Percentiles rank a stretch among this genome's conserved stretches.
Conservation (phyloP, 2,888 invertebrate genomes). For the Chorisops tibialis region DNA sequence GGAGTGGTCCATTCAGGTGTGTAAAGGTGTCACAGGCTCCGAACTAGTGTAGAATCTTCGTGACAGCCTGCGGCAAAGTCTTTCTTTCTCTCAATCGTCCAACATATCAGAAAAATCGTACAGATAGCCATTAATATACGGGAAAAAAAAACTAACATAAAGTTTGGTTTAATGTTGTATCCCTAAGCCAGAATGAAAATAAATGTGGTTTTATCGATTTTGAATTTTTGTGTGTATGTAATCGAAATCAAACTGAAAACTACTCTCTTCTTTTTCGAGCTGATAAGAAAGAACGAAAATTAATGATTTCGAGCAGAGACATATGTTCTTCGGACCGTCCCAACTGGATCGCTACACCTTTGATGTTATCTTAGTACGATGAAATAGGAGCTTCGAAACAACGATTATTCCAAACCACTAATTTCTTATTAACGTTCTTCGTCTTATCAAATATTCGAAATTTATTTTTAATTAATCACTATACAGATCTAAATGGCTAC, state of each 20-base stretch:
- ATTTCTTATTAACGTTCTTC: conserved; percentile 15
- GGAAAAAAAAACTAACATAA: conserved; percentile 10
- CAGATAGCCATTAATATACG: conserved; percentile 4
- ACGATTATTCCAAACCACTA: conserved; percentile 14
- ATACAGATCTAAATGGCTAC: too few relatives aligned
- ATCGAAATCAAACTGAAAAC: not conserved
- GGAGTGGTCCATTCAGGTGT: not conserved
- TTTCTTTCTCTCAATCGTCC: conserved; percentile 5
- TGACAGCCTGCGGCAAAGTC: conserved; percentile 3
- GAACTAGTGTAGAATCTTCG: not conserved
- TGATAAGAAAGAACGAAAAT: conserved; percentile 27
- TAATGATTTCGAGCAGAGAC: conserved; percentile 29
- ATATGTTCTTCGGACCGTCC: conserved; percentile 28
- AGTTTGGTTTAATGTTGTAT: not conserved
- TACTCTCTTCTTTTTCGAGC: not conserved
- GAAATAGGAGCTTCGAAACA: not conserved
- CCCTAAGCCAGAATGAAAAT: conserved; percentile 1
- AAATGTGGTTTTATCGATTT: conserved; percentile 20
- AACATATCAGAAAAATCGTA: not conserved
- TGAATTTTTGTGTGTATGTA: conserved; percentile 11
- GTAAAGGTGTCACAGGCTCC: not conserved
- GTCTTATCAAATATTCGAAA: conserved; percentile 4
- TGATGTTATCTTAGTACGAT: conserved; percentile 8
- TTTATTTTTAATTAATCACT: too few relatives aligned
- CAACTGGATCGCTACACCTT: conserved; percentile 11